Evolutionary conservation across 2,888 invertebrate genomes (phyloP), one percentile per base, ranked within the genome.

Genomic region (Acleris sparsana): DNA sequence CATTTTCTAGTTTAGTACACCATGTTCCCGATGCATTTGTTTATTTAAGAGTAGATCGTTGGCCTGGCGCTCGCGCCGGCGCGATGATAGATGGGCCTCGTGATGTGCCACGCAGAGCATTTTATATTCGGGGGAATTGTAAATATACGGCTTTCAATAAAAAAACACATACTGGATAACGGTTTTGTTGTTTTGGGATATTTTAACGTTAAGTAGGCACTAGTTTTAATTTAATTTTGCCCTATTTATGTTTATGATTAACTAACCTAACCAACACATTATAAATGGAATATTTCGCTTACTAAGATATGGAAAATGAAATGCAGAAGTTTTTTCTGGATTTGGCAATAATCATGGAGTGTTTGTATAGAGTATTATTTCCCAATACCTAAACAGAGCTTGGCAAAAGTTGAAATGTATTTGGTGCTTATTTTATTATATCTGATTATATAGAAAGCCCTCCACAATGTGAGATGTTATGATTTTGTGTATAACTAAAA

Each of bases 401-500:
- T 91, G 79, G 87, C 87, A 86, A 86, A 81, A 76, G 74, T 70
- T 81, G 87, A 88, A 83, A 48, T 65, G 89, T 86, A 86, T 87
- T 87, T 89, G 92, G 92, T 92, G 92, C 92, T 92, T 92, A 84
- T 88, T 87, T 83, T 83, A 82, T 79, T 77, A 76, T 82, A 80
- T 87, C 89, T 86, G 88, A 86, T 80, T 87, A 81, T 84, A 84
- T 86, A 91, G 88, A 91, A 90, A 81, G 92, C 92, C 92, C 92
- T 92, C 92, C 92, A 92, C 86, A 79, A 83, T 79, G 83, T 87
- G 88, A 88, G 85, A 90, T 86, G 85, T 89, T 88, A 89, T 87
- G 82, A 83, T 86, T 89, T 86, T 86, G 85, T 89, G 85, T 90
- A 86, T 86, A 87, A 86, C 86, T 88, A 86, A 87, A 89, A 86